A percentile compares a stretch with the other conserved stretches of the same genome.
phyloP scores from a whole-genome alignment of 2,113 vertebrate species.

The Panthera leo region DNA sequence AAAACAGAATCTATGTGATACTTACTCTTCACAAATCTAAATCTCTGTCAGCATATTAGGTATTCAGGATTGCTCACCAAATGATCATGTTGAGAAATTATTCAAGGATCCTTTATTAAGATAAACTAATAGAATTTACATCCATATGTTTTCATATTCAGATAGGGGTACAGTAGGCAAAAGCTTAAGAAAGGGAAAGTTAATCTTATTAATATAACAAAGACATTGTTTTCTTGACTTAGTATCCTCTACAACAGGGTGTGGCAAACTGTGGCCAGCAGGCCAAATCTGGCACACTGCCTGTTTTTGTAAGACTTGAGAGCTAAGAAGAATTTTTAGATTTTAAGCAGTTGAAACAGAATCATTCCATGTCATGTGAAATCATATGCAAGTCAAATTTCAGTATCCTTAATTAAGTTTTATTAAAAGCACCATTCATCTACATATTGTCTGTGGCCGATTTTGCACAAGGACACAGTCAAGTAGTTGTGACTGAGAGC shows the following conservation, averaged over 20 bases:
- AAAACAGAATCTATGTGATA: neutral
- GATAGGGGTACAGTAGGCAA: neutral
- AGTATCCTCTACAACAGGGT: neutral
- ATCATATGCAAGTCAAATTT: neutral
- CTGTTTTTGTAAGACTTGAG: neutral
- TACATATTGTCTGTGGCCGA: neutral
- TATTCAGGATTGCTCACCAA: neutral
- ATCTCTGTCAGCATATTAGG: neutral
- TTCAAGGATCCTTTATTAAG: conserved; percentile 15
- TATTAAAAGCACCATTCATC: neutral
- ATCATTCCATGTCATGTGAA: neutral
- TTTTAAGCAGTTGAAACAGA: neutral
- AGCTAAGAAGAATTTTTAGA: conserved; percentile 1
- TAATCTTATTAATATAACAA: conserved; percentile 4
- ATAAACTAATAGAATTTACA: conserved; percentile 10
- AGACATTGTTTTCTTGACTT: neutral
- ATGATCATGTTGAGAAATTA: neutral
- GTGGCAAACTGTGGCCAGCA: neutral
- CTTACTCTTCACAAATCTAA: conserved; percentile 18
- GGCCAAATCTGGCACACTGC: neutral
- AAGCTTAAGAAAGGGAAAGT: conserved; percentile 31
- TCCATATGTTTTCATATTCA: neutral
- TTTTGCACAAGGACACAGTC: neutral
- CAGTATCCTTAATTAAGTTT: neutral
- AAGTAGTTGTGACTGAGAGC: neutral